phyloP scores from a whole-genome alignment of 1,140 invertebrate genomes.

The Trichonephila clavata region DNA sequence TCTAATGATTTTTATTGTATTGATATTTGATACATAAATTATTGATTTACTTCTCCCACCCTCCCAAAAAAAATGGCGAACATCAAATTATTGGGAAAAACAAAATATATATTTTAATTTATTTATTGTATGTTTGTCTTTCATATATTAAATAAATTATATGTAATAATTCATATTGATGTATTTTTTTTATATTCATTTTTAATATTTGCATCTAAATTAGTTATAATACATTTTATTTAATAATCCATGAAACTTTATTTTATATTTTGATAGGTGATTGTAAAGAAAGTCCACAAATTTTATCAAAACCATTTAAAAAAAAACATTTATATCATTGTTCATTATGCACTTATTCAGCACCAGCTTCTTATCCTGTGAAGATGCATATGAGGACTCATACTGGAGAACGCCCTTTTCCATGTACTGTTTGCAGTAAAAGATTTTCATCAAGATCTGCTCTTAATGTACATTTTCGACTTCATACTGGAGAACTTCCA shows the following conservation, averaged over 20 bases:
- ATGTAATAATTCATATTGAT: neutral
- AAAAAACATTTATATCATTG: neutral
- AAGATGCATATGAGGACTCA: neutral
- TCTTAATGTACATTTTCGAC: conserved; percentile 21
- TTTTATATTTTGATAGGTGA: neutral
- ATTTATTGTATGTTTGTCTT: no score
- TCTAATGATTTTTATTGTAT: no score
- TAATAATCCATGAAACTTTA: neutral
- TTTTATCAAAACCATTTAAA: neutral
- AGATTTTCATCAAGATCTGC: neutral
- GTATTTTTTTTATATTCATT: neutral
- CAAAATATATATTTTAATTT: no score
- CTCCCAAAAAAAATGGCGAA: no score
- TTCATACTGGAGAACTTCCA: conserved; percentile 36
- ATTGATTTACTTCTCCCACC: no score
- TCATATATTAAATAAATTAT: no score
- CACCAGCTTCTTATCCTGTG: neutral
- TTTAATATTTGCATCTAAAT: neutral
- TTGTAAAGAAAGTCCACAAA: neutral
- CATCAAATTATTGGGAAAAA: no score
- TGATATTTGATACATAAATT: no score
- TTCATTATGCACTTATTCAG: neutral
- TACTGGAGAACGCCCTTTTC: neutral
- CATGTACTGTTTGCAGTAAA: conserved; percentile 51
- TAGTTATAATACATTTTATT: neutral